A percentile compares a stretch with the other conserved stretches of the same genome.
Conservation (phyloP, 2,888 invertebrate species). For the Dynastes grantii region DNA sequence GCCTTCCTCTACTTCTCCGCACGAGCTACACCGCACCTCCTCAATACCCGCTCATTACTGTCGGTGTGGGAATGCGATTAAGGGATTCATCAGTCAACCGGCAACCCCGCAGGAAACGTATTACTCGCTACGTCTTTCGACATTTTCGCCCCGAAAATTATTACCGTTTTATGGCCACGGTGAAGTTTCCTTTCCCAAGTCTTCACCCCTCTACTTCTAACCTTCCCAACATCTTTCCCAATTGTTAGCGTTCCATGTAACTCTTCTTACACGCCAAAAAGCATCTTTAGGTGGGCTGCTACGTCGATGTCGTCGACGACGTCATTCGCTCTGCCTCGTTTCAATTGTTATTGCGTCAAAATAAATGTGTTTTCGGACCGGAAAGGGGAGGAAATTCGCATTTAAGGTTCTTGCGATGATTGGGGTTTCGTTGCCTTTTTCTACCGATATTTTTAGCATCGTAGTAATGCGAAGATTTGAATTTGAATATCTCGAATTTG, state of each 20-base stretch:
- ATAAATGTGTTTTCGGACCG: slow-evolving; percentile 33
- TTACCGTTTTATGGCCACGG: slow-evolving; percentile 47
- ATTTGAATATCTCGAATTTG: too few species aligned
- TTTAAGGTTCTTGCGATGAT: slow-evolving; percentile 19
- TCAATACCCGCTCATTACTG: slow-evolving; percentile 58
- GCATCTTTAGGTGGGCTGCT: slow-evolving; percentile 1
- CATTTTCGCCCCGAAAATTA: slow-evolving; percentile 49
- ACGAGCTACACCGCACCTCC: slow-evolving; percentile 26
- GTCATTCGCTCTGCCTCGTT: neutral
- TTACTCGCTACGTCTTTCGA: slow-evolving; percentile 48
- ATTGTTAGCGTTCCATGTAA: neutral
- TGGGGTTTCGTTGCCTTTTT: neutral
- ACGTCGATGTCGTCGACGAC: slow-evolving; percentile 8
- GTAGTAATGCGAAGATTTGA: too few species aligned
- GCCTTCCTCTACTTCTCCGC: neutral
- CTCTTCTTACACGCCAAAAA: neutral
- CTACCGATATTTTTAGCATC: too few species aligned
- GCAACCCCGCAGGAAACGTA: slow-evolving; percentile 49
- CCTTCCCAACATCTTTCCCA: neutral
- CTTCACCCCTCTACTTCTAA: neutral
- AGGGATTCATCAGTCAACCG: slow-evolving; percentile 58
- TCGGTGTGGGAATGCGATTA: slow-evolving; percentile 52
- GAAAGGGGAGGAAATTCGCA: neutral
- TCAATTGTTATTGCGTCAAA: slow-evolving; percentile 41
- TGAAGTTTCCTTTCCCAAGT: slow-evolving; percentile 34